Conservation (phyloP, 2,888 invertebrate genomes). For the Apoda limacodes region DNA sequence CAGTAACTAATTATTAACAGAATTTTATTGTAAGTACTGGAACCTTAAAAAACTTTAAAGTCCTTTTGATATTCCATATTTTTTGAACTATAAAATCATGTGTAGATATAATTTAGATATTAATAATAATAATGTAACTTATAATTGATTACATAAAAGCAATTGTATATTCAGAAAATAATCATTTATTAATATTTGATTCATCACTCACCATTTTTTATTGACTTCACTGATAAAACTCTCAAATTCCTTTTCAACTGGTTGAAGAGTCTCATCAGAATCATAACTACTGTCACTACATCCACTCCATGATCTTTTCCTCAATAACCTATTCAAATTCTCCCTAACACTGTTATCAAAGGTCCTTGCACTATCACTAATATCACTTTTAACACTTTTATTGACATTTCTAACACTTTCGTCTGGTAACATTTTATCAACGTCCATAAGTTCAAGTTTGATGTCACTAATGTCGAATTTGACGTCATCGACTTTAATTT, state of each 20-base stretch:
- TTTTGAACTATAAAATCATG: too few relatives aligned
- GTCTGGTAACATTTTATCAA: constrained; percentile 24
- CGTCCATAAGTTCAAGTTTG: constrained; percentile 18
- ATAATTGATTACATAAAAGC: too few relatives aligned
- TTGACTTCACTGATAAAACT: constrained; percentile 54
- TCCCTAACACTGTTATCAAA: constrained; percentile 34
- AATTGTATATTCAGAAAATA: too few relatives aligned
- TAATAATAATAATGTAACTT: too few relatives aligned
- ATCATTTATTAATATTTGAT: too few relatives aligned
- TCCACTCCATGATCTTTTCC: constrained; percentile 45
- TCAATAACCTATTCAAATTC: constrained; percentile 30
- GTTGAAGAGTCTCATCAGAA: constrained; percentile 49
- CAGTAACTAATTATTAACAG: too few relatives aligned
- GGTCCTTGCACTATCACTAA: constrained; percentile 42
- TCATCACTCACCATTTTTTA: constrained; percentile 52
- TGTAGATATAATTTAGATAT: too few relatives aligned
- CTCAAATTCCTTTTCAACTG: constrained; percentile 55
- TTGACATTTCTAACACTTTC: constrained; percentile 15
- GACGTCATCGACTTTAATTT: too few relatives aligned
- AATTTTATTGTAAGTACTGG: too few relatives aligned
- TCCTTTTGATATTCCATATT: too few relatives aligned
- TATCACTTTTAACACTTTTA: constrained; percentile 42
- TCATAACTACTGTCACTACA: constrained; percentile 51
- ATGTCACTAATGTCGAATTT: constrained; percentile 14
- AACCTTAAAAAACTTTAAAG: too few relatives aligned